Percentiles rank a stretch among this genome's conserved stretches.
These are phyloP conservation scores for Acanthis flammea DNA, from an alignment of 2,797 vertebrate species.

Conservation along the genomic window DNA sequence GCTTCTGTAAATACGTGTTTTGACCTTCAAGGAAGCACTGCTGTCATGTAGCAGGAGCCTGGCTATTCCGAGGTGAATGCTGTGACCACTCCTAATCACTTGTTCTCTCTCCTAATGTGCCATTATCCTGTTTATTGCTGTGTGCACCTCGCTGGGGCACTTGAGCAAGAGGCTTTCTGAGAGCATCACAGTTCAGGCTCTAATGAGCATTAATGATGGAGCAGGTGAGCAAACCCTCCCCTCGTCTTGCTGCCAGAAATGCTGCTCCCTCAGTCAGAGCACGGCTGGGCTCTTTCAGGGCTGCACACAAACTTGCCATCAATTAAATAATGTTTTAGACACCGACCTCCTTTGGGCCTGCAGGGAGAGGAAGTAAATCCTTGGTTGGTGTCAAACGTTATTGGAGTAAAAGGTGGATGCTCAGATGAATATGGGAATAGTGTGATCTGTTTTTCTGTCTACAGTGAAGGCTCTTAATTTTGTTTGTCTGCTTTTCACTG, in stretches of 20 bases:
- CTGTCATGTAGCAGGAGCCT: neutral
- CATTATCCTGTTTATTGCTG: slow-evolving; percentile 36
- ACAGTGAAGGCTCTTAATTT: neutral
- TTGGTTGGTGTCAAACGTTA: neutral
- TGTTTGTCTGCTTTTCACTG: slow-evolving; percentile 30
- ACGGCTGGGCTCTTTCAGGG: neutral
- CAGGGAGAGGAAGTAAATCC: neutral
- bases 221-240: slow-evolving; percentile 43
- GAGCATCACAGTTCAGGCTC: neutral
- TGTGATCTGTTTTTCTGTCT: neutral
- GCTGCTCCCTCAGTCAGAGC: neutral
- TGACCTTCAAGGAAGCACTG: slow-evolving; percentile 44
- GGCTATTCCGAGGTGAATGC: neutral
- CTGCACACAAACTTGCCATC: neutral
- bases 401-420: neutral
- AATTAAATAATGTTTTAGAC: neutral
- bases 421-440: neutral
- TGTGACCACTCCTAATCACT: slow-evolving; percentile 35
- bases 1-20: slow-evolving; percentile 43
- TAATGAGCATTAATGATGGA: neutral
- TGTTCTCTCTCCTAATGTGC: slow-evolving; percentile 14
- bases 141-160: neutral
- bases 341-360: neutral
- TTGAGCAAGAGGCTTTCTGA: slow-evolving; percentile 1
- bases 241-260: neutral